These are phyloP conservation scores for Montipora sp. DNA, from an alignment of 64 coral and sea anemone species.

Conservation along the genomic window DNA sequence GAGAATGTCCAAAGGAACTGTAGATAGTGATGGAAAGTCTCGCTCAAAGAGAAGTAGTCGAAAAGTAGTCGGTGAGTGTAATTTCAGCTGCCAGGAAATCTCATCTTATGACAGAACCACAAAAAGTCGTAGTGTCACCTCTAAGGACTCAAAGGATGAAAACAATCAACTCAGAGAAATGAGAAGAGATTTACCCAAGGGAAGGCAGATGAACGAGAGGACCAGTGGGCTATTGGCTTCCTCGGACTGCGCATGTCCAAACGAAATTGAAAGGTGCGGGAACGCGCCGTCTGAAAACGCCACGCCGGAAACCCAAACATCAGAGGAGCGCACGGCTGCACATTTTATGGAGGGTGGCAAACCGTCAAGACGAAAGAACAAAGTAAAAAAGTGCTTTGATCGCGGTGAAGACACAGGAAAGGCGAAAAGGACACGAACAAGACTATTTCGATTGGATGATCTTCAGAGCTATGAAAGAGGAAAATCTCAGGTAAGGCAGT, in stretches of 20 bases:
- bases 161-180: neutral
- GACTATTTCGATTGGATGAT: slow-evolving; percentile 16
- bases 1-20: neutral
- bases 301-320: neutral
- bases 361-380: neutral
- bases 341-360: slow-evolving; percentile 1
- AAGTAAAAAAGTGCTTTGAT: neutral
- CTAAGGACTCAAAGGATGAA: neutral
- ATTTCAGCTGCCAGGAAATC: neutral
- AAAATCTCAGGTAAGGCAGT: slow-evolving; percentile 23
- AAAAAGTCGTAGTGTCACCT: neutral
- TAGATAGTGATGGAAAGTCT: neutral
- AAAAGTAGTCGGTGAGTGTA: neutral
- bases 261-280: neutral
- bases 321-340: neutral
- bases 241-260: neutral
- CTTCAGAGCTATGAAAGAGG: neutral
- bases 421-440: neutral
- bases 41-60: neutral
- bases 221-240: neutral
- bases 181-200: neutral
- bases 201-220: neutral
- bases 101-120: neutral
- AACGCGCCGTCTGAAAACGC: neutral
- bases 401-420: neutral